Conservation (phyloP, 64 coral and sea anemone species). For the Hydrozoanthus tunicans region DNA sequence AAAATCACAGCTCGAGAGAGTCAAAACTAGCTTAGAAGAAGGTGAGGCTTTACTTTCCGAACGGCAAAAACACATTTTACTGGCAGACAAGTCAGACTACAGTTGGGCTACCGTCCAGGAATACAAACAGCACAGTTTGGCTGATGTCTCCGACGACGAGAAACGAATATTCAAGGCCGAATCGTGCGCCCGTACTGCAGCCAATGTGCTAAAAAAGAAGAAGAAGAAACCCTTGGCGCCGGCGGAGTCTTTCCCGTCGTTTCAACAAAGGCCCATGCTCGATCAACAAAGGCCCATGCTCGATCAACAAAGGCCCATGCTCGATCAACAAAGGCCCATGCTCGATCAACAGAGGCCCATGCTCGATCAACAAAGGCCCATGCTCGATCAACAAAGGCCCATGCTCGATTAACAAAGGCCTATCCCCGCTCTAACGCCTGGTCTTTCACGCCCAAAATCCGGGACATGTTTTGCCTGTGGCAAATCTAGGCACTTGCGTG, state of each 20-base stretch:
- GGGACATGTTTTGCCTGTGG: neutral
- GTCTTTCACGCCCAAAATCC: neutral
- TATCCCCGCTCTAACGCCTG: neutral
- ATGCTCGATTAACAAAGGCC: neutral
- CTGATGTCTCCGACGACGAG: neutral
- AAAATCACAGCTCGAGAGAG: neutral
- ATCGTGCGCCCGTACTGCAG: neutral
- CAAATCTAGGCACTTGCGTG: neutral
- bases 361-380: neutral
- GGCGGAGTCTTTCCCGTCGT: neutral
- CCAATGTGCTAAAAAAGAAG: neutral
- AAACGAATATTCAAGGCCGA: constrained; percentile 20
- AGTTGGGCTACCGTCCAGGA: neutral
- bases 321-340: neutral
- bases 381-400: neutral
- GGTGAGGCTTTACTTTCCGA: neutral
- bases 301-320: neutral
- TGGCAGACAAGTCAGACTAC: neutral
- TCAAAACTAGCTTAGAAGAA: neutral
- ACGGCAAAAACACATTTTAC: too few relatives aligned
- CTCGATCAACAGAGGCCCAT: neutral
- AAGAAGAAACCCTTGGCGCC: neutral
- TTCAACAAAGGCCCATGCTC: neutral
- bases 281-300: neutral
- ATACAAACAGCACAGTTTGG: neutral